phyloP scores from a whole-genome alignment of 2,113 vertebrate genomes.

The Rana temporaria region DNA sequence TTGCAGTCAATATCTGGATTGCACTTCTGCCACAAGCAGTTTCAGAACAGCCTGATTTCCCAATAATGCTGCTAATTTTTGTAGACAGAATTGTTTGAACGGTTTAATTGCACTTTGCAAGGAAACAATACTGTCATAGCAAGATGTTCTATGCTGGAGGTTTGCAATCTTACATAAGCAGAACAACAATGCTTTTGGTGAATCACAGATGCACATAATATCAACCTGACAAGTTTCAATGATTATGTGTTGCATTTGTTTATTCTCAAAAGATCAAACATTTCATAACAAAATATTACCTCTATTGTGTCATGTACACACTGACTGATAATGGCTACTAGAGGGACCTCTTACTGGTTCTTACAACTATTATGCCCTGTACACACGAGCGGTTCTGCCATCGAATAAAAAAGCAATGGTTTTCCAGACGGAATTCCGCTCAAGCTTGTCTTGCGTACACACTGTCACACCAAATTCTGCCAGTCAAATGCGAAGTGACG shows the following conservation, averaged over 20 bases:
- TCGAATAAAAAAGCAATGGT: no score
- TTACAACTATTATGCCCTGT: no score
- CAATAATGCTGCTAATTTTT: constrained; percentile 84
- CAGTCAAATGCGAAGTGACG: no score
- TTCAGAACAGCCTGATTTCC: constrained; percentile 83
- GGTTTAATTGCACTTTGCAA: constrained; percentile 82
- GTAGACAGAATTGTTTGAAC: constrained; percentile 86
- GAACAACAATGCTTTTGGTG: constrained; percentile 2
- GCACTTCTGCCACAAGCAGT: constrained; percentile 80
- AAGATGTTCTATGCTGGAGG: constrained; percentile 22
- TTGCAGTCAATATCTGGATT: constrained; percentile 93
- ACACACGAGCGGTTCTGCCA: no score
- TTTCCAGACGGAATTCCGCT: no score
- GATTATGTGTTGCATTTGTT: neutral
- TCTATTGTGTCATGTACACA: no score
- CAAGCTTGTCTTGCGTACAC: no score
- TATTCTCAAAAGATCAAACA: neutral
- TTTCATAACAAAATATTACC: no score
- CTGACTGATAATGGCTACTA: no score
- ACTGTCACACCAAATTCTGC: no score
- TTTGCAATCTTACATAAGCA: constrained; percentile 7
- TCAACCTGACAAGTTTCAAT: neutral
- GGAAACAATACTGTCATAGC: constrained; percentile 58
- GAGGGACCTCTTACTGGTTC: no score
- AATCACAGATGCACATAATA: neutral